Conservation (phyloP, 2,113 vertebrate species). For the Sinocyclocheilus anshuiensis region DNA sequence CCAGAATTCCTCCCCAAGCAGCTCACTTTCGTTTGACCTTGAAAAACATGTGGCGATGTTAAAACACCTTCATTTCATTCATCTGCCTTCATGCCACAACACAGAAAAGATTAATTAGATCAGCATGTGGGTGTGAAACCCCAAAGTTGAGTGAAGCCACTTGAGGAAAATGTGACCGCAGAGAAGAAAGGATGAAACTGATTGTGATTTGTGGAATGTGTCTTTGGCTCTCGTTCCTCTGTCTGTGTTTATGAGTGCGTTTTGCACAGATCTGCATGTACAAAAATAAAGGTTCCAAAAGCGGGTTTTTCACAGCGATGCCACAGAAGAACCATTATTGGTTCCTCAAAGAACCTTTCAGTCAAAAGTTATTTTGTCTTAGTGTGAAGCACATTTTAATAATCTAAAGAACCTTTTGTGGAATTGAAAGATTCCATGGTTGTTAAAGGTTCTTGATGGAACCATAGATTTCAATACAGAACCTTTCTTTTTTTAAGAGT, state of each 20-base stretch:
- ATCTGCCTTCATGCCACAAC: background rate
- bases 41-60: background rate
- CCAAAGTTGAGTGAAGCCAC: background rate
- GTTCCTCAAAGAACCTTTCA: background rate
- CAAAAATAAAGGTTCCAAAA: background rate
- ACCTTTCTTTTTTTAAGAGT: background rate
- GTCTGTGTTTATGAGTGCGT: background rate
- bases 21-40: background rate
- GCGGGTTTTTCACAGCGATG: background rate
- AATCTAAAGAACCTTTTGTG: background rate
- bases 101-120: background rate
- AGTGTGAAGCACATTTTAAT: background rate
- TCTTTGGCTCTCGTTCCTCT: background rate
- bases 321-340: background rate
- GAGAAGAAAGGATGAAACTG: constrained; percentile 34
- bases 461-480: background rate
- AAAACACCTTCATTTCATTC: background rate
- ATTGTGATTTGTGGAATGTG: background rate
- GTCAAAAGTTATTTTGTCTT: background rate
- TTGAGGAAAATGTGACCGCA: background rate
- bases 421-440: background rate
- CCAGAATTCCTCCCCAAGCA: background rate
- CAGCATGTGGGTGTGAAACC: constrained; percentile 18
- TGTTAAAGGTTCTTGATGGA: background rate
- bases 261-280: background rate